A percentile compares a stretch with the other conserved stretches of the same genome.
Conservation (phyloP, 1,140 invertebrate genomes). For the Marisa cornuarietis region DNA sequence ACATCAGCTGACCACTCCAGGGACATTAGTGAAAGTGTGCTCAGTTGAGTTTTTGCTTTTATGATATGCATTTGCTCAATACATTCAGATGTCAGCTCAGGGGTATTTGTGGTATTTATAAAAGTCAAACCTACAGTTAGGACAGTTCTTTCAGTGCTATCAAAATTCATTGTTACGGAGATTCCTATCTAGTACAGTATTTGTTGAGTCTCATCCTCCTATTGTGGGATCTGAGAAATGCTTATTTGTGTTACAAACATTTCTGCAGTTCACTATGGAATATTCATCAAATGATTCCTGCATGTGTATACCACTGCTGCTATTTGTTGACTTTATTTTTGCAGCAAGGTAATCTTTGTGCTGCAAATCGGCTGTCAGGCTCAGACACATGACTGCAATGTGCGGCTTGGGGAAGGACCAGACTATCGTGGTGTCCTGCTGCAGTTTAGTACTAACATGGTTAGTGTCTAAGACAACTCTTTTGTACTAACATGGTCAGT, state of each 20-base stretch:
- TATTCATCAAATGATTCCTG: too few species aligned
- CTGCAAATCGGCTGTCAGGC: slow-evolving; percentile 66
- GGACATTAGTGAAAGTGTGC: not conserved
- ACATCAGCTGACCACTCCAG: not conserved
- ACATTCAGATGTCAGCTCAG: not conserved
- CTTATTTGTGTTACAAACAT: too few species aligned
- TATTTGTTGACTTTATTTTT: not conserved
- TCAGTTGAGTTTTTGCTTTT: not conserved
- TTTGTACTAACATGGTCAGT: not conserved
- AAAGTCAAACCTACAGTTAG: too few species aligned
- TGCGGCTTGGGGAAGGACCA: slow-evolving; percentile 49
- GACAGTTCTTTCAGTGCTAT: too few species aligned
- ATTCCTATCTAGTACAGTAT: too few species aligned
- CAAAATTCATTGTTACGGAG: too few species aligned
- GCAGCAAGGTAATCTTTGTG: slow-evolving; percentile 68
- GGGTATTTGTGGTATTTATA: too few species aligned
- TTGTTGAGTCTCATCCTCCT: too few species aligned
- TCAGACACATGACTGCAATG: slow-evolving; percentile 65
- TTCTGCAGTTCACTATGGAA: too few species aligned
- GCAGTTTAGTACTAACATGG: slow-evolving; percentile 65
- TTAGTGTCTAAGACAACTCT: slow-evolving; percentile 20
- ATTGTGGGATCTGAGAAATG: too few species aligned
- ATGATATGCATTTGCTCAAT: not conserved
- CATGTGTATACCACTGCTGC: too few species aligned
- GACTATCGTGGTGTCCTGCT: slow-evolving; percentile 63